phyloP scores from a whole-genome alignment of 1,140 invertebrate genomes.

The Papilio polytes region DNA sequence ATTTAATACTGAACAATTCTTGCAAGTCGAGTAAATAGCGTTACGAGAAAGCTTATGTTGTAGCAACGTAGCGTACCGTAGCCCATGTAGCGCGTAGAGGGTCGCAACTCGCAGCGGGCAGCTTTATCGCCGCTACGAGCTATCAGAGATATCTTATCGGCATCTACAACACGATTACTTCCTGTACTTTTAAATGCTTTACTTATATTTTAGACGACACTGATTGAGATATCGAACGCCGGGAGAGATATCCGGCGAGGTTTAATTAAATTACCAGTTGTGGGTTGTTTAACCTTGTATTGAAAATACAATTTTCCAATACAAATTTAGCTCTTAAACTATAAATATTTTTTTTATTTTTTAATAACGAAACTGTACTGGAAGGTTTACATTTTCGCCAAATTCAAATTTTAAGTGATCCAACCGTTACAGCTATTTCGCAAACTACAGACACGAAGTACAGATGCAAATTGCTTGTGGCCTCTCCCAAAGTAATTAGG shows the following conservation, averaged over 20 bases:
- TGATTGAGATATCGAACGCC: not conserved
- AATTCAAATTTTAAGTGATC: slow-evolving; percentile 25
- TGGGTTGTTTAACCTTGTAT: not conserved
- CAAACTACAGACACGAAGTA: slow-evolving; percentile 31
- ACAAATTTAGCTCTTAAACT: not conserved
- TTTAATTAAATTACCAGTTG: not conserved
- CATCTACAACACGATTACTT: slow-evolving; percentile 12
- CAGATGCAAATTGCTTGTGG: slow-evolving; percentile 34
- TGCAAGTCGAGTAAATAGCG: slow-evolving; percentile 1
- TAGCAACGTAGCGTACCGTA: slow-evolving; percentile 6
- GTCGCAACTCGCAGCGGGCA: not conserved
- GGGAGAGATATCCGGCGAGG: not conserved
- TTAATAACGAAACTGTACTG: not conserved
- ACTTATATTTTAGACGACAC: not conserved
- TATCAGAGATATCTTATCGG: slow-evolving; percentile 17
- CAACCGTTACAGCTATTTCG: slow-evolving; percentile 11
- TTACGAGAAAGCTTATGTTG: not conserved
- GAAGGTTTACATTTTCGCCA: not conserved
- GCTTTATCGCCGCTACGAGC: slow-evolving; percentile 9
- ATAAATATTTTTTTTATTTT: not conserved
- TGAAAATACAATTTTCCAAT: not conserved
- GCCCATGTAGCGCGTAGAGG: not conserved
- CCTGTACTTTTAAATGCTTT: not conserved
- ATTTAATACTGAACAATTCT: not conserved
- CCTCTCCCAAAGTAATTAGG: slow-evolving; percentile 36